Evolutionary conservation across 2,797 vertebrate species (phyloP), one percentile per base, ranked within the genome.

Genomic region (Vultur gryphus): DNA sequence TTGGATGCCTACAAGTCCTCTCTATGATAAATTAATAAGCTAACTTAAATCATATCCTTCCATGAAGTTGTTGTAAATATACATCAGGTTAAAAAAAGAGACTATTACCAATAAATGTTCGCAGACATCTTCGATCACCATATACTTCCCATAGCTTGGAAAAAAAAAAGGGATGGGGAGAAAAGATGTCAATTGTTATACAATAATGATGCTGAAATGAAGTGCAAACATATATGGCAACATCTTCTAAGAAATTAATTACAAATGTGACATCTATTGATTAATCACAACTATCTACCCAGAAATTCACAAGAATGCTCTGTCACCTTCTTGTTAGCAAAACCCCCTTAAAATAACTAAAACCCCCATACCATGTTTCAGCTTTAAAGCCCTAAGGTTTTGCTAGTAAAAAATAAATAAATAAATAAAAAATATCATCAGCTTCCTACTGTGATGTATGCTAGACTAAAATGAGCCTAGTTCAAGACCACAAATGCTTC

Each of bases 121-220:
- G 98, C 76, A 99, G 97, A 88, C 99, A 99, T 97, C 99, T 98
- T 95, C 99, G 98, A 71, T 99, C 99, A 33, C 97, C 98, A 71
- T 99, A 99, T 35, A 99, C 99, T 90, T 99, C 99, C 99, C 99
- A 99, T 2, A 99, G 96, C 99, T 99, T 84, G 10, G 19, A 48
- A 29, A 57, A 52, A 35, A 87, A 81, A 57, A 13, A 55, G 93
- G 33, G 17, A 41, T 4, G 4, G 33, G 17, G 51, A 76, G 4
- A 23, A 67, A 55, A 82, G 2, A 39, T 3, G 35, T 66, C n/a
- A 83, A 29, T 96, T 48, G 58, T 33, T 76, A 87, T 78, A 85
- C 15, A 75, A 25, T 8, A 69, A 77, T 2, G 26, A 83, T 57
- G 12, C 29, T 81, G 52, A 91, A 93, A 91, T 65, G 41, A 75